Conservation (phyloP, 2,113 vertebrate species). For the Ophthalmolycus amberensis region DNA sequence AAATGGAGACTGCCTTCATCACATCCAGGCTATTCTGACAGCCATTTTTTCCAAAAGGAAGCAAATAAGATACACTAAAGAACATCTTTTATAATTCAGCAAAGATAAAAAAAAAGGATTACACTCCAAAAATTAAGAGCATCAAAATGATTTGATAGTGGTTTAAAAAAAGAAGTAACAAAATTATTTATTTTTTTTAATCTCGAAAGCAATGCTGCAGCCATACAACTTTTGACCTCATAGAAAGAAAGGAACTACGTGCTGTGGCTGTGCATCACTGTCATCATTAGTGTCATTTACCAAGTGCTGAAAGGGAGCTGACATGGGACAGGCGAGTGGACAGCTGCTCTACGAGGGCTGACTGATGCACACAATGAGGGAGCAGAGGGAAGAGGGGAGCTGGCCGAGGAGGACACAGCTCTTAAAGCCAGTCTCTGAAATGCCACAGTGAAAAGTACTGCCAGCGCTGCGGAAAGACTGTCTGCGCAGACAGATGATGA, state of each 20-base stretch:
- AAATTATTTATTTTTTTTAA: background rate
- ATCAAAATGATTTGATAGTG: background rate
- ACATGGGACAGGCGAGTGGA: constrained; percentile 61
- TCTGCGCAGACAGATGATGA: constrained; percentile 58
- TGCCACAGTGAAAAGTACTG: constrained; percentile 49
- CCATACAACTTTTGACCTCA: constrained; percentile 6
- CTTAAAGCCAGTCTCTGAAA: constrained; percentile 61
- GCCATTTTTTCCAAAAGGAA: background rate
- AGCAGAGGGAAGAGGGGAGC: constrained; percentile 33
- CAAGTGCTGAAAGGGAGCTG: constrained; percentile 64
- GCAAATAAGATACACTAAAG: background rate
- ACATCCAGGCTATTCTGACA: background rate
- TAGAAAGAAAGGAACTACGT: constrained; percentile 17
- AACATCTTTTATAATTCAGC: background rate
- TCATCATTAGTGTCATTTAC: constrained; percentile 68
- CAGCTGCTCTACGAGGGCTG: constrained; percentile 63
- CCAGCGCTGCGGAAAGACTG: constrained; percentile 36
- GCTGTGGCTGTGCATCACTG: constrained; percentile 50
- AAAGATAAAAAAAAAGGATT: background rate
- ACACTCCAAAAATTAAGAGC: background rate
- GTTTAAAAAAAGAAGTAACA: constrained; percentile 11
- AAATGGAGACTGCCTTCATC: background rate
- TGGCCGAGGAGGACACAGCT: constrained; percentile 45
- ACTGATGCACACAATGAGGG: constrained; percentile 62
- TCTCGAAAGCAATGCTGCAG: constrained; percentile 11